Percentiles rank a stretch among this genome's conserved stretches.
Evolutionary conservation across 2,888 invertebrate genomes (phyloP).

Genomic region (Megalurothrips usitatus): DNA sequence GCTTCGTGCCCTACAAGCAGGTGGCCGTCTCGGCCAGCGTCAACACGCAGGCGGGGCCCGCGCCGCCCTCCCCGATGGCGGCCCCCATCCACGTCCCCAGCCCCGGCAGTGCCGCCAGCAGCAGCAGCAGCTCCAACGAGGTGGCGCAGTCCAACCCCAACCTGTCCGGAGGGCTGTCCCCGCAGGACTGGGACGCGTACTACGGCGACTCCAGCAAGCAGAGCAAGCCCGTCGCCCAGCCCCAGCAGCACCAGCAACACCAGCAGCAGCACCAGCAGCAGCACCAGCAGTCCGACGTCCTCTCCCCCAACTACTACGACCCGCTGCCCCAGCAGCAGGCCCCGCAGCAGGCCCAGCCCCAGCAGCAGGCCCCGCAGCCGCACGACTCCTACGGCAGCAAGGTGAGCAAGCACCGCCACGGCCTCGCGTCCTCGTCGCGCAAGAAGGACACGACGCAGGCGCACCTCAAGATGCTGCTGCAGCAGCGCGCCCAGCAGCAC

Average conservation of each 20-base stretch:
- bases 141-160: neutral
- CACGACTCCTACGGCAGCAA: slow-evolving; percentile 32
- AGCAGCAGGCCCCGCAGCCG: slow-evolving; percentile 28
- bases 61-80: neutral
- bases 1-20: slow-evolving; percentile 30
- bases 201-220: slow-evolving; percentile 21
- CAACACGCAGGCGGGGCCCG: slow-evolving; percentile 1
- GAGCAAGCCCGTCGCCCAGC: neutral
- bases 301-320: slow-evolving; percentile 34
- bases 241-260: neutral
- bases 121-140: neutral
- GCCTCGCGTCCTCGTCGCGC: slow-evolving; percentile 28
- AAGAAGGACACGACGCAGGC: slow-evolving; percentile 16
- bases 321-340: slow-evolving; percentile 14
- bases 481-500: slow-evolving; percentile 19
- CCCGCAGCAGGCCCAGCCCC: slow-evolving; percentile 31
- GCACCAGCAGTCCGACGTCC: slow-evolving; percentile 28
- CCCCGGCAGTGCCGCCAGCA: neutral
- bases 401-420: slow-evolving; percentile 32
- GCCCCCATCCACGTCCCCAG: slow-evolving; percentile 3
- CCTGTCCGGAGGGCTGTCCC: neutral
- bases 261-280: neutral
- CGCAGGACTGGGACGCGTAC: slow-evolving; percentile 16
- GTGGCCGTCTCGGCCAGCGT: slow-evolving; percentile 11
- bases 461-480: slow-evolving; percentile 25